phyloP scores from a whole-genome alignment of 2,888 invertebrate genomes.

The Germaria angustata region DNA sequence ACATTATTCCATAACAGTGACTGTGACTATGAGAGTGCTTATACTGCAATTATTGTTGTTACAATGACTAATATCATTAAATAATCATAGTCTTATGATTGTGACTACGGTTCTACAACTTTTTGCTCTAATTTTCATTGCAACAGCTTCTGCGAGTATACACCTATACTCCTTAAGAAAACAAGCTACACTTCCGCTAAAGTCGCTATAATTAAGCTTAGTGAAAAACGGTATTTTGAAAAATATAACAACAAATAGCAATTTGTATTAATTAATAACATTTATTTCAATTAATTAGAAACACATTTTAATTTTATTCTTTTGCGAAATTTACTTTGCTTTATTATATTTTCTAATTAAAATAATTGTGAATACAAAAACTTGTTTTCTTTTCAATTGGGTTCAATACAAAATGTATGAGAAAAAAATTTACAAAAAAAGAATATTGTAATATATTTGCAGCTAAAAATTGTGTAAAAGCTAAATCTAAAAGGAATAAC shows the following conservation, averaged over 20 bases:
- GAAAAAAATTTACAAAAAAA: constrained; percentile 1
- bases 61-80: no score
- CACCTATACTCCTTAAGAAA: no score
- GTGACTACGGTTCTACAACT: no score
- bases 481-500: constrained; percentile 43
- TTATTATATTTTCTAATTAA: not conserved
- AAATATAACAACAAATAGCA: not conserved
- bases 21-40: no score
- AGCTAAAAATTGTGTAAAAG: constrained; percentile 20
- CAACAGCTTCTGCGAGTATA: no score
- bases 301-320: not conserved
- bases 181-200: no score
- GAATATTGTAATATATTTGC: constrained; percentile 16
- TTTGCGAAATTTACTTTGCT: not conserved
- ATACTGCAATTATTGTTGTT: no score
- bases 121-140: no score
- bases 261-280: not conserved
- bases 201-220: no score
- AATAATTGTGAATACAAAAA: not conserved
- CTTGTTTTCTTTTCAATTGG: constrained; percentile 54
- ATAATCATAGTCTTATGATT: no score
- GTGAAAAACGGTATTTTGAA: no score
- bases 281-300: not conserved
- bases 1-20: no score
- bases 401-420: constrained; percentile 33